Base-by-base conservation (phyloP, 2,797 vertebrate genomes). In the Microctenopoma stevenorrisi region DNA sequence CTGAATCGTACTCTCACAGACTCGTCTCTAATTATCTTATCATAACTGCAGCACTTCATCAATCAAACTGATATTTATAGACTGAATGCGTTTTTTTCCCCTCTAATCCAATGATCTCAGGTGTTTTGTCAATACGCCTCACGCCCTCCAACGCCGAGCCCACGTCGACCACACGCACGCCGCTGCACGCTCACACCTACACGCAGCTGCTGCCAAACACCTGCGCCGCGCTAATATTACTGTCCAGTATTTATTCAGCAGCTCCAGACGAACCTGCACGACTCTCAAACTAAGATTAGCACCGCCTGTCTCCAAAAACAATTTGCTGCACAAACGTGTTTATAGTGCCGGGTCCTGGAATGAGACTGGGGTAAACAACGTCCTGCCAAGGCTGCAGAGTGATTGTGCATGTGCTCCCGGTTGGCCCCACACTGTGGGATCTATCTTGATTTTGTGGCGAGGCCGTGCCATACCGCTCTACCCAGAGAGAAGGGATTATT, bases 271-370 rank as follows among this genome's bases (percentile, higher is more conserved):
- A 50, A 79, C 68, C 60, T 72, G 48, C 59, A 40, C 4, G 2
- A 40, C 48, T 72, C 37, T 59, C 40, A 25, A 9, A 54, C 80
- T 72, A 82, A 75, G 74, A 88, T 85, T 82, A 83, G 79, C 61
- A 5, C 57, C 0, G 59, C 60, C 67, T 64, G 38, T 59, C 64
- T 76, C 79, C 60, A 68, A 87, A 87, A 90, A 68, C 84, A 72
- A 83, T 81, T 84, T 78, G 68, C 83, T 67, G 68, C 72, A 79
- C 64, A 85, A 89, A 87, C 82, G 81, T 70, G 74, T 87, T 88
- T 80, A 79, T 25, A 59, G 64, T 14, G 40, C 78, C 48, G 65
- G 18, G 42, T 43, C 58, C 50, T 56, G 64, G 73, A 88, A 72
- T 22, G 72, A 79, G 74, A 60, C 50, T 2, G 26, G 63, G 56